phyloP scores from a whole-genome alignment of 1,140 invertebrate species.

The Lepidurus arcticus region DNA sequence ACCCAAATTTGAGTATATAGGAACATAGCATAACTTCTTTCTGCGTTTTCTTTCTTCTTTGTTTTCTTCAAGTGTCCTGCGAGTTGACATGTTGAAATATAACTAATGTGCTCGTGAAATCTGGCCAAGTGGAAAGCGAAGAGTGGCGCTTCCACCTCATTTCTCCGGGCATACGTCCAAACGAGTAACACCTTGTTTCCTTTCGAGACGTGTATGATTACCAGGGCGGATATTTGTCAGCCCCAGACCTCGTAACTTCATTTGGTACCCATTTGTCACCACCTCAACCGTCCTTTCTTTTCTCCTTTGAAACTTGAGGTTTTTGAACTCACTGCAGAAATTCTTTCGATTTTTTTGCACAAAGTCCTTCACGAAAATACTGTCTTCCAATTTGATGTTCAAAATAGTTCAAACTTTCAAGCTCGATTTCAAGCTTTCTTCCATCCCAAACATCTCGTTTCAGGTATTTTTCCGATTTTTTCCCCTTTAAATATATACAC shows the following conservation, averaged over 20 bases:
- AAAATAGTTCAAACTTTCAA: background rate
- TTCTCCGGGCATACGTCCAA: slow-evolving; percentile 6
- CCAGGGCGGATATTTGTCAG: slow-evolving; percentile 13
- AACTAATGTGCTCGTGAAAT: background rate
- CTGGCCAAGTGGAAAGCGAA: background rate
- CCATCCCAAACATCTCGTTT: background rate
- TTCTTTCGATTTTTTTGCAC: too few relatives aligned
- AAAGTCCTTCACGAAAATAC: too few relatives aligned
- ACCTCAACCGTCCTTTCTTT: background rate
- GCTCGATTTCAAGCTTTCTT: background rate
- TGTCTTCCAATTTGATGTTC: too few relatives aligned
- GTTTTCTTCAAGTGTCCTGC: background rate
- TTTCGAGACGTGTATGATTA: slow-evolving; percentile 17
- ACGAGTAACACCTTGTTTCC: slow-evolving; percentile 13
- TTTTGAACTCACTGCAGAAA: background rate
- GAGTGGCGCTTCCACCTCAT: slow-evolving; percentile 11
- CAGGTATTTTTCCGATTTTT: background rate
- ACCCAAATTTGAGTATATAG: too few relatives aligned
- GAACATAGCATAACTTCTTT: too few relatives aligned
- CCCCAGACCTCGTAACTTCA: background rate
- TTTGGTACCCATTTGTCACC: slow-evolving; percentile 14
- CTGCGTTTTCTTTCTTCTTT: background rate
- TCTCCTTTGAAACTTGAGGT: background rate
- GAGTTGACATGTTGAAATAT: slow-evolving; percentile 7
- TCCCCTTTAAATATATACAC: background rate